These are phyloP conservation scores for Apteryx owenii DNA, from an alignment of 2,113 vertebrate genomes.

Conservation along the genomic window DNA sequence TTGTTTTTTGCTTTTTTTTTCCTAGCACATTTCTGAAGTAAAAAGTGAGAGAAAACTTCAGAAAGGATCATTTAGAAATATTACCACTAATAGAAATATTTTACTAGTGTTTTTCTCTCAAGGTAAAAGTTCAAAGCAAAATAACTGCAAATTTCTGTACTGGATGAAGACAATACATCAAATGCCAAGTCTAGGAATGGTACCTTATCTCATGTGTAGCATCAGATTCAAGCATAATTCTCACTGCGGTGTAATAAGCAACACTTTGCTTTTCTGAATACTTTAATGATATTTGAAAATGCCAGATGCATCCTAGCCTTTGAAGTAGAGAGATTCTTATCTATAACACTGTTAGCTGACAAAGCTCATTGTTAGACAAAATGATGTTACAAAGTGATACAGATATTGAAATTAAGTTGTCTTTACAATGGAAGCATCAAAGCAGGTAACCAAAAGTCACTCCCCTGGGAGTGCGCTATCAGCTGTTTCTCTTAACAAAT, in stretches of 20 bases:
- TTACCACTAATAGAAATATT: not conserved
- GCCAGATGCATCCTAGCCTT: not conserved
- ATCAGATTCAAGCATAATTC: not conserved
- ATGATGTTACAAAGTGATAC: not conserved
- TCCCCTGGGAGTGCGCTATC: not conserved
- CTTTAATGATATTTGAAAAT: not conserved
- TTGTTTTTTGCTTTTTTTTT: not conserved
- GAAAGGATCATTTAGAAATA: not conserved
- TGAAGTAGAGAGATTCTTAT: constrained; percentile 8
- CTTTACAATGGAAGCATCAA: constrained; percentile 13
- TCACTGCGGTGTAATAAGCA: not conserved
- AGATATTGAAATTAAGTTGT: not conserved
- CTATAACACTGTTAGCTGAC: not conserved
- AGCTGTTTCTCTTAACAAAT: not conserved
- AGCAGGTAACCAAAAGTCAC: not conserved
- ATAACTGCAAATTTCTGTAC: not conserved
- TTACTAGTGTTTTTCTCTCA: not conserved
- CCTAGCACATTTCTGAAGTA: not conserved
- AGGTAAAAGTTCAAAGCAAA: not conserved
- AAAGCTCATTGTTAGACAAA: constrained; percentile 23
- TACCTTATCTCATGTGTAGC: not conserved
- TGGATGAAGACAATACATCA: not conserved
- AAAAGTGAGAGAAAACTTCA: not conserved
- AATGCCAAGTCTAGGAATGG: not conserved
- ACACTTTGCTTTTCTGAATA: not conserved